These are phyloP conservation scores for Cyphomyrus discorhynchus DNA, from an alignment of 2,113 vertebrate genomes.

Conservation along the genomic window DNA sequence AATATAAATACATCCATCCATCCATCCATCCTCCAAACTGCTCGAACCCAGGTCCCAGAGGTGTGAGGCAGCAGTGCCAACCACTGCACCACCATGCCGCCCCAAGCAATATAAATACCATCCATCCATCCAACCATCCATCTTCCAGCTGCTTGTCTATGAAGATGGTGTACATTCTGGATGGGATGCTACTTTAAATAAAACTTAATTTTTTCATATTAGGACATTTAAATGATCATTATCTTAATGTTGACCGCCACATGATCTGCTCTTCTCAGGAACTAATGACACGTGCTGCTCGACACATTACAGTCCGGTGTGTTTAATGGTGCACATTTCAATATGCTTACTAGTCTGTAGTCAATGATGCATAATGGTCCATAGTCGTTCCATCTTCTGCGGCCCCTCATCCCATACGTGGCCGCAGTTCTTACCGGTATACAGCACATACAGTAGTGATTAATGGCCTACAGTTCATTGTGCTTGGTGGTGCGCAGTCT, in stretches of 20 bases:
- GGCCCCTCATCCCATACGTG: not conserved
- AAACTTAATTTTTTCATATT: not conserved
- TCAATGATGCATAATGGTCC: not conserved
- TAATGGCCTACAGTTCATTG: not conserved
- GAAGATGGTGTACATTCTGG: not conserved
- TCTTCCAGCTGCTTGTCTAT: not conserved
- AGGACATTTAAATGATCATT: not conserved
- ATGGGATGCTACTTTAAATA: not conserved
- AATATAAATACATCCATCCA: not conserved
- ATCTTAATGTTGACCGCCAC: not conserved
- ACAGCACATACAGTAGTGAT: not conserved
- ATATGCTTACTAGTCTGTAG: not conserved
- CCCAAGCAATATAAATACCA: not conserved
- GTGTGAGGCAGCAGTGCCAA: too few species aligned
- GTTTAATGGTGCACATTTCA: not conserved
- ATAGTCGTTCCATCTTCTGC: not conserved
- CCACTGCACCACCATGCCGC: too few species aligned
- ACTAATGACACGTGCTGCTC: not conserved
- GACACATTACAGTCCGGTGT: not conserved
- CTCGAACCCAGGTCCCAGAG: too few species aligned
- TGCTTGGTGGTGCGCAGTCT: not conserved
- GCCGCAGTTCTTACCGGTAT: not conserved
- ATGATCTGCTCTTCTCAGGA: not conserved
- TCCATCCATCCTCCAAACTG: not conserved
- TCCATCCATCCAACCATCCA: not conserved